phyloP scores from a whole-genome alignment of 2,888 invertebrate genomes.

The Sussaba pulchella region DNA sequence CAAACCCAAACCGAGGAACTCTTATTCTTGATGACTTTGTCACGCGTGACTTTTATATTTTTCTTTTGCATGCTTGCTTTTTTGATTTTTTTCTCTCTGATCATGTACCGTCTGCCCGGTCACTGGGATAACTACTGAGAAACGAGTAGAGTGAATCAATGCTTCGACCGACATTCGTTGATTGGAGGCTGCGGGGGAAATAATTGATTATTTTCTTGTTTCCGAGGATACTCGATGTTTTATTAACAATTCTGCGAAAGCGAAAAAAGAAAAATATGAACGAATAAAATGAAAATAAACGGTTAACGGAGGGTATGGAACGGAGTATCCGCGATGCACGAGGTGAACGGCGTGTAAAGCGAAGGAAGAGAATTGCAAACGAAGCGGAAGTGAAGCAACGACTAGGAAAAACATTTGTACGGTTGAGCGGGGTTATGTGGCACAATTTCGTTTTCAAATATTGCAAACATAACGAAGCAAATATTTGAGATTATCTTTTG shows the following conservation, averaged over 20 bases:
- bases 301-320: not conserved
- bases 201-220: not conserved
- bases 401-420: slow-evolving; percentile 41
- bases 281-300: slow-evolving; percentile 19
- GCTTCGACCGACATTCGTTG: not conserved
- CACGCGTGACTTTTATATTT: slow-evolving; percentile 18
- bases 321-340: not conserved
- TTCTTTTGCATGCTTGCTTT: not conserved
- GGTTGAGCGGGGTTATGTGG: not conserved
- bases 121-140: not conserved
- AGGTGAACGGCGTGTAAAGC: slow-evolving; percentile 36
- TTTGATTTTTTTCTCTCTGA: not conserved
- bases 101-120: not conserved
- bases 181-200: not conserved
- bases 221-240: not conserved
- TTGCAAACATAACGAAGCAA: not conserved
- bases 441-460: not conserved
- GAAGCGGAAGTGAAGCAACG: slow-evolving; percentile 11
- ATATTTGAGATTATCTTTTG: not conserved
- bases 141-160: not conserved
- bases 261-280: not conserved
- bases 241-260: slow-evolving; percentile 12
- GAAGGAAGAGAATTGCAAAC: slow-evolving; percentile 40
- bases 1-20: slow-evolving; percentile 18
- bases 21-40: slow-evolving; percentile 15